A percentile compares a stretch with the other conserved stretches of the same genome.
These are phyloP conservation scores for Heterodera schachtii DNA, from an alignment of 1,140 invertebrate species.

Conservation along the genomic window DNA sequence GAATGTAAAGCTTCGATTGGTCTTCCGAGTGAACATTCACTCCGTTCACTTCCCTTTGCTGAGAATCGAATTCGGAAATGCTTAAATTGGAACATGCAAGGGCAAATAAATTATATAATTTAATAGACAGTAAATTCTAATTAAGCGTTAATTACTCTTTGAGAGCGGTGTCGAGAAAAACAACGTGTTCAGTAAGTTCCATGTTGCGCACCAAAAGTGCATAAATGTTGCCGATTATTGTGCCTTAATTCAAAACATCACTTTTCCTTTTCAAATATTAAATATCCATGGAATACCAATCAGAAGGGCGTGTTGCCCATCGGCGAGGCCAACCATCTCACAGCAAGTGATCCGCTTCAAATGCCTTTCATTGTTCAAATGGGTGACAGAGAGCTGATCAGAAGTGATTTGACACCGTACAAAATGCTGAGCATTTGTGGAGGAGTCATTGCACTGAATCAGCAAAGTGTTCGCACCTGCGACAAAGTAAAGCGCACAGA, in stretches of 20 bases:
- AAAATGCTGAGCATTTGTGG: constrained; percentile 18
- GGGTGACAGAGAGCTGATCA: constrained; percentile 22
- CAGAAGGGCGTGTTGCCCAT: constrained; percentile 34
- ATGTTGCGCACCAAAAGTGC: constrained; percentile 30
- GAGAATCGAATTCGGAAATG: constrained; percentile 1
- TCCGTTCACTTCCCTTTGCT: constrained; percentile 15
- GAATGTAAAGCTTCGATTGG: constrained; percentile 27
- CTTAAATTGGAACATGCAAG: not conserved
- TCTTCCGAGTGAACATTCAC: constrained; percentile 14
- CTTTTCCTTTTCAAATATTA: not conserved
- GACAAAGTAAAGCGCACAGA: constrained; percentile 33
- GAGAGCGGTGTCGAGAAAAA: constrained; percentile 32
- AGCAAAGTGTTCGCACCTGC: constrained; percentile 26
- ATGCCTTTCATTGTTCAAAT: constrained; percentile 15
- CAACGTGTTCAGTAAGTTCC: constrained; percentile 28
- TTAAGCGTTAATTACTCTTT: not conserved
- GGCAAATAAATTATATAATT: too few species aligned
- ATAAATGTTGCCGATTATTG: constrained; percentile 38
- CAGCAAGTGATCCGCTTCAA: constrained; percentile 35
- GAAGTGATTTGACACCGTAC: constrained; percentile 28
- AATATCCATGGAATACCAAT: constrained; percentile 31
- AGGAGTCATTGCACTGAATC: constrained; percentile 23
- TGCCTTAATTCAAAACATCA: constrained; percentile 33
- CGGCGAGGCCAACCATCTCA: constrained; percentile 18
- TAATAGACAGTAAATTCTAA: too few species aligned